These are phyloP conservation scores for Uria aalge DNA, from an alignment of 2,113 vertebrate genomes.

Conservation along the genomic window DNA sequence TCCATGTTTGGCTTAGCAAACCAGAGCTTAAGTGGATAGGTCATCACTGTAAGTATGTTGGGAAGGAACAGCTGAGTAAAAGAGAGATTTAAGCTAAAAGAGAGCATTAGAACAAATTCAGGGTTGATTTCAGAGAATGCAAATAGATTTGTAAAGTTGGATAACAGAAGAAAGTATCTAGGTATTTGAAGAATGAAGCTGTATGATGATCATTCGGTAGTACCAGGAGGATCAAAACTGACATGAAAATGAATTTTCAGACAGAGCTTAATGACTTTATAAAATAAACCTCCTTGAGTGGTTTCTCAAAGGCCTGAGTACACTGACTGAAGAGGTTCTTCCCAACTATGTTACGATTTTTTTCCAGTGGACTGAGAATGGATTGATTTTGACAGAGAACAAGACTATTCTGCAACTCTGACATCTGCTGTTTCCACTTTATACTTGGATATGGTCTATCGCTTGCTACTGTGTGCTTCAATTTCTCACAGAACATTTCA, in stretches of 20 bases:
- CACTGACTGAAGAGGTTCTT: background rate
- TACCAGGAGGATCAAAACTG: background rate
- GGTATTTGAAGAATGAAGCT: background rate
- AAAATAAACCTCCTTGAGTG: background rate
- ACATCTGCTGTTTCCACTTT: background rate
- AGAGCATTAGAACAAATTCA: background rate
- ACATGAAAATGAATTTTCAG: background rate
- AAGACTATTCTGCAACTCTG: background rate
- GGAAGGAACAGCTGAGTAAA: background rate
- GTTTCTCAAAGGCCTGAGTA: background rate
- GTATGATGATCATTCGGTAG: background rate
- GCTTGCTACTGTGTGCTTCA: background rate
- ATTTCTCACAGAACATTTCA: background rate
- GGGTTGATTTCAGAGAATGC: background rate
- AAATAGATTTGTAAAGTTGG: background rate
- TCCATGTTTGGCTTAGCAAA: background rate
- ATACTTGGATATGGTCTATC: background rate
- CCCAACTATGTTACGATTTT: background rate
- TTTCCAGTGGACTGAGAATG: background rate
- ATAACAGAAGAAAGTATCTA: background rate
- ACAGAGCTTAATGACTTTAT: background rate
- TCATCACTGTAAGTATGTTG: background rate
- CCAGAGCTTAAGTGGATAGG: background rate
- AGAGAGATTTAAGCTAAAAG: background rate
- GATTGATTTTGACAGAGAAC: background rate